These are phyloP conservation scores for Trichoplusia ni DNA, from an alignment of 1,140 invertebrate genomes.

Conservation along the genomic window DNA sequence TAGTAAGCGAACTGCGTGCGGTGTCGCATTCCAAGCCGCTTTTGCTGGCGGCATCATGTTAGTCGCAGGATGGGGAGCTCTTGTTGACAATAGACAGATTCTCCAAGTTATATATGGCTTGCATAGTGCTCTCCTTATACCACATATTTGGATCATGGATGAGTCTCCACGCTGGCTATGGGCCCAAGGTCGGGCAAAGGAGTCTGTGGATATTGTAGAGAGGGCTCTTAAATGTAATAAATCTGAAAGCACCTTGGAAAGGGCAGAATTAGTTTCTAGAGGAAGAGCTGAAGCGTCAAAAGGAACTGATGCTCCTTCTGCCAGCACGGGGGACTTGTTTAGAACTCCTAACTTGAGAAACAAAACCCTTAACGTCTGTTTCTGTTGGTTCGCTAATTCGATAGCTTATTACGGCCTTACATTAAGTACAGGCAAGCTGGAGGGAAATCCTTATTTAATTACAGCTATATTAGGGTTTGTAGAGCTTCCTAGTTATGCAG, in stretches of 20 bases:
- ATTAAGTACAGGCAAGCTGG: slow-evolving; percentile 88
- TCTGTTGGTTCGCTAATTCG: slow-evolving; percentile 94
- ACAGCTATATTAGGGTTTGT: slow-evolving; percentile 90
- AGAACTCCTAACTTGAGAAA: slow-evolving; percentile 89
- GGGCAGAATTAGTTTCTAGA: slow-evolving; percentile 83
- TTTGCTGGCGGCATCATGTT: slow-evolving; percentile 93
- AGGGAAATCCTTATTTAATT: slow-evolving; percentile 92
- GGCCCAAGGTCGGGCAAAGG: slow-evolving; percentile 87
- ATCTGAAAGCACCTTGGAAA: slow-evolving; percentile 83
- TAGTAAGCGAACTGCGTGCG: slow-evolving; percentile 90
- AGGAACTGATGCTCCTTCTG: slow-evolving; percentile 68
- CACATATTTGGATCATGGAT: slow-evolving; percentile 93
- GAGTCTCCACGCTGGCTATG: slow-evolving; percentile 93
- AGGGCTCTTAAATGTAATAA: slow-evolving; percentile 88
- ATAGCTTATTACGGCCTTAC: slow-evolving; percentile 94
- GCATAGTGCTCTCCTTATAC: slow-evolving; percentile 87
- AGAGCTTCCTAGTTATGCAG: slow-evolving; percentile 91
- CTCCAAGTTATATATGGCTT: slow-evolving; percentile 91
- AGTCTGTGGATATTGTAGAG: slow-evolving; percentile 87
- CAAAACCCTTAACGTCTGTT: slow-evolving; percentile 90
- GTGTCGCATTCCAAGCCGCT: slow-evolving; percentile 89
- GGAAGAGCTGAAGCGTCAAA: slow-evolving; percentile 78
- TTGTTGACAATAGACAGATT: slow-evolving; percentile 88
- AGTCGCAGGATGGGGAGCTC: slow-evolving; percentile 90
- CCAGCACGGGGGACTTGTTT: slow-evolving; percentile 86